Evolutionary conservation across 2,797 vertebrate species (phyloP), one percentile per base, ranked within the genome.

Genomic region (Lagorchestes hirsutus): DNA sequence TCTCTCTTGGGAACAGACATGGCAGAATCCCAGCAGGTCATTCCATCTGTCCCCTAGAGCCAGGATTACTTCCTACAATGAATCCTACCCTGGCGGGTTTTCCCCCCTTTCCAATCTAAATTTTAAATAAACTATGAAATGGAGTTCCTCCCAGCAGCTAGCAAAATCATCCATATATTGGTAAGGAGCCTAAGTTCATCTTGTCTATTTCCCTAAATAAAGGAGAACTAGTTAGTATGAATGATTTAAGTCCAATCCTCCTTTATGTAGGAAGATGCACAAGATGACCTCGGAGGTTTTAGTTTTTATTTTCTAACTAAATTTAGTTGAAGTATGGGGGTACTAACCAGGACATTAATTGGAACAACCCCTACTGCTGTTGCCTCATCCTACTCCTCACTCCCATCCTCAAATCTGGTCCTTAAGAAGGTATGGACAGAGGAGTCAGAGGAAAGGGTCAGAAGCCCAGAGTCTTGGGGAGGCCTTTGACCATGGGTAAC

Each of bases 31-130:
- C 97, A 97, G 96, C 94, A 94, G 97, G 95, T 97, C 96, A 95
- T 90, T 92, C 97, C 97, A 96, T 96, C 97, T 97, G 96, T 97
- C 96, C 97, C 96, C 95, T 92, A 56, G 94, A 97, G 96, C 97
- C 91, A 55, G 95, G 90, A 95, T 97, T 90, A 93, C 96, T 96
- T 95, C 96, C 97, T 95, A 92, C 92, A 59, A 97, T 40, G 18
- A 62, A 93, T 94, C 91, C 92, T n/a, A 90, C 96, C 92, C 28
- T 12, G 59, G 93, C 57, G n/a, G 34, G 29, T 59, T 59, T 31
- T 8, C 22, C 22, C 9, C 31, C 22, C 22, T 87, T 87, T 46
- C 40, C 97, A 96, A 87, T n/a, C 54, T 54, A 90, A 93, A 95
- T 97, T 96, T 96, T 94, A 97, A 96, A 96, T 96, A 96, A 97